A percentile compares a stretch with the other conserved stretches of the same genome.
These are phyloP conservation scores for Arrhopalites spinosus DNA, from an alignment of 2,888 invertebrate species.

Conservation along the genomic window DNA sequence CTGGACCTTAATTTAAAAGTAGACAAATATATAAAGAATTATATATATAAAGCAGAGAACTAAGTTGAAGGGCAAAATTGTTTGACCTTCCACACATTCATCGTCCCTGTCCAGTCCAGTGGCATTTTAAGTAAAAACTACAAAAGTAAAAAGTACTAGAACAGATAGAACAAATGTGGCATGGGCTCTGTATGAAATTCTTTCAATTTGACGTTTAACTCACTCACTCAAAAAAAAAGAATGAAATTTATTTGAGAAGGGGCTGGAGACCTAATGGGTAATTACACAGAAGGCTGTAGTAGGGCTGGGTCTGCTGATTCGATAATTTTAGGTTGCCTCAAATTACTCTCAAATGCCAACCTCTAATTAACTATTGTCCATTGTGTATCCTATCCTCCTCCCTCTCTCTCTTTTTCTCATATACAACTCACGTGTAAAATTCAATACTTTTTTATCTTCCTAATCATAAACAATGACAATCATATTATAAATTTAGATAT, in stretches of 20 bases:
- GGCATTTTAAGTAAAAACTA: background rate
- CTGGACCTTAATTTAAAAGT: background rate
- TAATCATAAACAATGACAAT: too few species aligned
- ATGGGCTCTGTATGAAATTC: too few species aligned
- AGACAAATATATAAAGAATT: background rate
- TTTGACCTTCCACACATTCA: conserved; percentile 23
- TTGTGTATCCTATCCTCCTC: background rate
- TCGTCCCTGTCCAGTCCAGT: conserved; percentile 17
- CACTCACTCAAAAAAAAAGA: background rate
- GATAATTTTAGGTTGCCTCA: conserved; percentile 53
- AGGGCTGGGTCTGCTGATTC: conserved; percentile 55
- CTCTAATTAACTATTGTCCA: conserved; percentile 26
- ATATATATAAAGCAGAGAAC: background rate
- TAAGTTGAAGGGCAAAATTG: conserved; percentile 20
- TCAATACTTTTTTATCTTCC: too few species aligned
- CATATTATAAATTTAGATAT: too few species aligned
- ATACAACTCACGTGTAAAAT: background rate
- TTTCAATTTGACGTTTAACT: background rate
- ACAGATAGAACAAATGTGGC: background rate
- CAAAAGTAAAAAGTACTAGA: background rate
- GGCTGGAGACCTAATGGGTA: conserved; percentile 33
- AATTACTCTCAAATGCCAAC: conserved; percentile 34
- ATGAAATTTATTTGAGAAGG: conserved; percentile 33
- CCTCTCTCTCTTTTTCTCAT: background rate
- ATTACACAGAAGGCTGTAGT: conserved; percentile 44